Evolutionary conservation across 2,888 invertebrate species (phyloP), one percentile per base, ranked within the genome.

Genomic region (Cephus spinipes): DNA sequence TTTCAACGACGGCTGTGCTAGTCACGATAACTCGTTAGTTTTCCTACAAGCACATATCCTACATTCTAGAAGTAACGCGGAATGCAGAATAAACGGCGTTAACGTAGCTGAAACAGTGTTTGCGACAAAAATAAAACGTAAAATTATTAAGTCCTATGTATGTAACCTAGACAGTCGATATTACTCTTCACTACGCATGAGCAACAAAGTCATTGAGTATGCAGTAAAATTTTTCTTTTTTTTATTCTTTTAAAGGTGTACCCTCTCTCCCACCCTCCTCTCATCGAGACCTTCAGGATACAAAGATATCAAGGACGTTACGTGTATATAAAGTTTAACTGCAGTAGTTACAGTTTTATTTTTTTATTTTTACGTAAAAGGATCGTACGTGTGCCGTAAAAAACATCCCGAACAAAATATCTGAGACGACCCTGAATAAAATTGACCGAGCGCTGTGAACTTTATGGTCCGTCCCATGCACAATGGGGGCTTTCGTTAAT

Each of bases 1-100:
- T 80, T 80, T 80, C 80, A 73, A 79, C 80, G 80, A 80, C 73
- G 75, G 73, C 31, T 68, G 80, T 80, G 80, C 80, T 77, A 79
- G 75, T 80, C 76, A 79, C 79, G 79, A 80, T 77, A 77, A 80
- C 75, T 79, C 36, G 75, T 79, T 77, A 80, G 68, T 71, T 31
- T 71, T 9, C 12, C 74, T 77, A 74, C 77, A 79, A 77, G 79
- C 79, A 77, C 79, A 80, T 79, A 55, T 78, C 77, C 74, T 79
- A 40, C 74, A 68, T 75, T 76, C 32, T 74, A 71, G 12, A 33
- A 71, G 33, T 71, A 74, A 74, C 74, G 33, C 35, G 35, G 79
- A 79, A 77, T 79, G 77, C 79, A 80, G 77, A 77, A 77, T 77
- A 77, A 80, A 55, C 77, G 73, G 69, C 35, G 77, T 77, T 76